Evolutionary conservation across 2,113 vertebrate species (phyloP).

Genomic region (Synodontis membranacea): DNA sequence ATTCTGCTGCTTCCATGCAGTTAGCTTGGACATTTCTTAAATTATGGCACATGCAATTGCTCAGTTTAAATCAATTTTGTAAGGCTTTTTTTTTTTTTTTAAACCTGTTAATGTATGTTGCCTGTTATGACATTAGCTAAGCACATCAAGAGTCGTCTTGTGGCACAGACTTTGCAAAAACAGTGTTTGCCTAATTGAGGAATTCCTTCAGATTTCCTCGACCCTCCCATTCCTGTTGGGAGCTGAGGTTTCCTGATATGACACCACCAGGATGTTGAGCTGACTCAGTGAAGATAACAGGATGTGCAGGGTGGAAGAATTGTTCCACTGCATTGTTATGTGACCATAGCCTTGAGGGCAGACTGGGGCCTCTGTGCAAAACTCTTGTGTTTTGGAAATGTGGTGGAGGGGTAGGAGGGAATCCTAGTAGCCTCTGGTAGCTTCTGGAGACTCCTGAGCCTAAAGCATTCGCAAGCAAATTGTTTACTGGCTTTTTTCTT

Average conservation of each 20-base stretch:
- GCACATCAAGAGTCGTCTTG: background rate
- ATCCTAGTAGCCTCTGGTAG: conserved; percentile 39
- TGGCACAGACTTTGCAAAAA: conserved; percentile 29
- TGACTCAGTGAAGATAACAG: conserved; percentile 49
- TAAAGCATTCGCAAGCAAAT: conserved; percentile 51
- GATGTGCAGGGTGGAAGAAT: conserved; percentile 34
- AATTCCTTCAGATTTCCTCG: conserved; percentile 30
- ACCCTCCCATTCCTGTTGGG: conserved; percentile 49
- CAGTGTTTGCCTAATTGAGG: conserved; percentile 28
- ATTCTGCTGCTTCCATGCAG: background rate
- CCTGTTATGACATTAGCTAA: background rate
- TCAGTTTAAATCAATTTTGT: background rate
- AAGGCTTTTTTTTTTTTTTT: background rate
- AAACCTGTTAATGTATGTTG: background rate
- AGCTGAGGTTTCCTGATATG: conserved; percentile 4
- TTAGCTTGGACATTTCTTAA: background rate
- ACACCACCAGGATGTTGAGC: conserved; percentile 41
- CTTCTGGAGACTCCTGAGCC: conserved; percentile 43
- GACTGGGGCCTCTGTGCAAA: conserved; percentile 33
- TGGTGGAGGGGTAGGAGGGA: conserved; percentile 1
- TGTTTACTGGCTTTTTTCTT: conserved; percentile 45
- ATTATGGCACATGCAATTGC: background rate
- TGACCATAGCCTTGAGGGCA: conserved; percentile 51
- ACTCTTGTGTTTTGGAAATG: conserved; percentile 45
- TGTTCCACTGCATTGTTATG: conserved; percentile 54